Base-by-base conservation (phyloP, 2,888 invertebrate genomes). In the Iselma pallidipennis region DNA sequence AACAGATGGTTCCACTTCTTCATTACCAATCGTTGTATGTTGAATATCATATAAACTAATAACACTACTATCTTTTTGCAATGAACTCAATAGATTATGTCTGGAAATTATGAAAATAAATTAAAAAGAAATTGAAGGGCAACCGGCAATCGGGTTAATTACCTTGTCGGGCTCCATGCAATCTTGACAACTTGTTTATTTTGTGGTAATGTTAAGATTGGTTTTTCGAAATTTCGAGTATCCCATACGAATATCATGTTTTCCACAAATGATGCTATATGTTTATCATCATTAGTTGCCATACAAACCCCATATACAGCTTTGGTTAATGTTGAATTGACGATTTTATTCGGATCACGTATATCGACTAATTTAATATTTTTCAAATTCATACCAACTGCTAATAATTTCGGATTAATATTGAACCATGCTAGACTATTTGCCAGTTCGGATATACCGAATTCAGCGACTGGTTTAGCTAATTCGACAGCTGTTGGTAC, bases 351-450 rank as follows among this genome's bases (percentile, higher is more conserved):
- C 0, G 88, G 85, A 83, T 95, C 95, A 86, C 96, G 85, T 4
- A 96, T 86, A 82, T 97, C 97, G 76, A 93, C 92, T 31, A 97
- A 85, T 81, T 94, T 93, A 48, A 98, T 88, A 73, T 90, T 88
- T 75, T 96, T 96, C 72, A 90, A 87, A 81, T 94, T 96, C 86
- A 95, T 92, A 50, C 96, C 96, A n/a, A 94, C 90, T 1, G 94
- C 88, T 29, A 96, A 85, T 2, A 91, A 88, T 69, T 91, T 88
- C 55, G 89, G 86, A 61, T 90, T 88, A 68, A 87, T 87, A 67
- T 88, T 84, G 61, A 92, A 90, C 96, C 96, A 97, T 42, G 91
- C 87, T 26, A 96, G 84, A 4, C 93, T 93, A 81, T 94, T 90
- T 0, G 92, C 89, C 0, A 90, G 88, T 81, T 96, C 96, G 0